Conservation (phyloP, 2,113 vertebrate species). For the Sceloporus tristichus region DNA sequence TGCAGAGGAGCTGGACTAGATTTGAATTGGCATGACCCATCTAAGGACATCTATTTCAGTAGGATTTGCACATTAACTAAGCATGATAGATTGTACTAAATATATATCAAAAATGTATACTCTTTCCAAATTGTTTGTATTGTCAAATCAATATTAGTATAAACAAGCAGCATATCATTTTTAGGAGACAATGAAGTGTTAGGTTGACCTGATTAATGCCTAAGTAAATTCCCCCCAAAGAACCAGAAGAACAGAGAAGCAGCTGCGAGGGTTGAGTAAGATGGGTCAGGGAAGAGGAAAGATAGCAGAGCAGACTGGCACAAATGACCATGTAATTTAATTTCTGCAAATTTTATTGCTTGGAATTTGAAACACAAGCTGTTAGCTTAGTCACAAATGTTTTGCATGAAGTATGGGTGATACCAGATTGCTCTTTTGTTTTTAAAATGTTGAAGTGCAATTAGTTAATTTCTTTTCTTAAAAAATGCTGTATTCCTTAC, state of each 20-base stretch:
- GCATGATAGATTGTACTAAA: background rate
- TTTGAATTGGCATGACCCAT: background rate
- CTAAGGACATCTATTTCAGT: background rate
- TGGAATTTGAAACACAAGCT: constrained; percentile 45
- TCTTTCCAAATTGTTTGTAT: background rate
- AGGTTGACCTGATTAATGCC: background rate
- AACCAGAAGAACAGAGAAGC: background rate
- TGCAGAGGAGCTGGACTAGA: background rate
- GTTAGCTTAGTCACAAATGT: constrained; percentile 24
- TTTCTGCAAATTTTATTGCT: constrained; percentile 46
- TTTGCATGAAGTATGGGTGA: constrained; percentile 29
- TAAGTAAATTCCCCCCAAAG: constrained; percentile 34
- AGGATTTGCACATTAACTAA: background rate
- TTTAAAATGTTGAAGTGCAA: constrained; percentile 27
- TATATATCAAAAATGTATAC: background rate
- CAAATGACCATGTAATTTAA: constrained; percentile 32
- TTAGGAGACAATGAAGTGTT: background rate
- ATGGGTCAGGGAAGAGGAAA: constrained; percentile 36
- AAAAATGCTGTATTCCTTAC: constrained; percentile 31
- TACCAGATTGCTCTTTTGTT: constrained; percentile 15
- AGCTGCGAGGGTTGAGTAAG: constrained; percentile 23
- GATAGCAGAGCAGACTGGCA: constrained; percentile 8
- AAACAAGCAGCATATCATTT: background rate
- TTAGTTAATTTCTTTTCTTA: constrained; percentile 6
- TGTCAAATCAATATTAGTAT: background rate